phyloP scores from a whole-genome alignment of 1,140 invertebrate species.

The Hylyphantes graminicola region DNA sequence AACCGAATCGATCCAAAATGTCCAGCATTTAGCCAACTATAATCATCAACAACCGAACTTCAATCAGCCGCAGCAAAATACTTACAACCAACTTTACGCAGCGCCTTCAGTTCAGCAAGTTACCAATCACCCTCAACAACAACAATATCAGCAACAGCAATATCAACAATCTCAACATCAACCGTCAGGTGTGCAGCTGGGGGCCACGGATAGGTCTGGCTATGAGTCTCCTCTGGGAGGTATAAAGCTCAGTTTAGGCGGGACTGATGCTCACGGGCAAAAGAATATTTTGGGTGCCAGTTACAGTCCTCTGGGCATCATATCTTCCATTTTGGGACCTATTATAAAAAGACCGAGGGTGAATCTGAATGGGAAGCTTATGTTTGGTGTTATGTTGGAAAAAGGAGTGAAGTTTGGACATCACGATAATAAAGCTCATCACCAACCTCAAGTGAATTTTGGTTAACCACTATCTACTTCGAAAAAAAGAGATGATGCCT shows the following conservation, averaged over 20 bases:
- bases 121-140: background rate
- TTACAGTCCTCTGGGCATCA: constrained; percentile 52
- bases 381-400: constrained; percentile 58
- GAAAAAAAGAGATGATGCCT: no score
- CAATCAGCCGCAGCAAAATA: background rate
- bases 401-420: constrained; percentile 46
- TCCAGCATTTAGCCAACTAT: background rate
- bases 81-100: background rate
- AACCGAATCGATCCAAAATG: no score
- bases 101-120: constrained; percentile 5
- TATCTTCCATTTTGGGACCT: constrained; percentile 31
- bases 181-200: background rate
- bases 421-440: constrained; percentile 7
- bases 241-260: constrained; percentile 49
- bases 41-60: background rate
- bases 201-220: constrained; percentile 29
- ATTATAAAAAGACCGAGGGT: constrained; percentile 17
- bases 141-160: constrained; percentile 7
- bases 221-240: constrained; percentile 9
- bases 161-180: constrained; percentile 5
- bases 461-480: no score
- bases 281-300: constrained; percentile 5
- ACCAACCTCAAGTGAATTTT: background rate
- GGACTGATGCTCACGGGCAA: background rate
- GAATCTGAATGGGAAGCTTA: constrained; percentile 53